These are phyloP conservation scores for Clarias magur DNA, from an alignment of 2,113 vertebrate species.

Conservation along the genomic window DNA sequence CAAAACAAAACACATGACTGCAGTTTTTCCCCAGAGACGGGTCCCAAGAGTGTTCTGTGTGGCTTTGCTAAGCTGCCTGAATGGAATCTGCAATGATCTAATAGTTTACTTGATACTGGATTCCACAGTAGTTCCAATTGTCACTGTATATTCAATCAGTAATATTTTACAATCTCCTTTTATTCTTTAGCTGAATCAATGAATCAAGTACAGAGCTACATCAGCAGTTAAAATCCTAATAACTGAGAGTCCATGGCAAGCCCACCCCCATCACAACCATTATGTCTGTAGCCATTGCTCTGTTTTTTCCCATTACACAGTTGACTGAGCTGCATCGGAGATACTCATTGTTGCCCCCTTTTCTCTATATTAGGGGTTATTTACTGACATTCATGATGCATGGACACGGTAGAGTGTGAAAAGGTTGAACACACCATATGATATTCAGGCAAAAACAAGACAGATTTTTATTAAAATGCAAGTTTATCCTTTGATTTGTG, in stretches of 20 bases:
- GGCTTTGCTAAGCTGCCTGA: not conserved
- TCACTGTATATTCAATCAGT: not conserved
- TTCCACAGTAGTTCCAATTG: not conserved
- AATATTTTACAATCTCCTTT: not conserved
- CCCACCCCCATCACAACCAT: conserved; percentile 45
- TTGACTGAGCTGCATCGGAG: conserved; percentile 76
- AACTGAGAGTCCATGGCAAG: not conserved
- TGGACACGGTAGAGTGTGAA: not conserved
- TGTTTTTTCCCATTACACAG: conserved; percentile 91
- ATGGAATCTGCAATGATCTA: not conserved
- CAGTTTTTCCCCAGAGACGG: conserved; percentile 4
- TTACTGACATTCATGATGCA: conserved; percentile 39
- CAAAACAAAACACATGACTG: conserved; percentile 10
- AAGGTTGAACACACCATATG: not conserved
- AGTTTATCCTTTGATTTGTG: not conserved
- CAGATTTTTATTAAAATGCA: not conserved
- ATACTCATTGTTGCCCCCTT: conserved; percentile 31
- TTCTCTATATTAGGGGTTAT: conserved; percentile 53
- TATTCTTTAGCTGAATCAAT: not conserved
- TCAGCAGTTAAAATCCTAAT: conserved; percentile 43
- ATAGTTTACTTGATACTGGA: not conserved
- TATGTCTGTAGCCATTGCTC: conserved; percentile 68
- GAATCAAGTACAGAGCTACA: not conserved
- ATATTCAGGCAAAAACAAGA: not conserved
- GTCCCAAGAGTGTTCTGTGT: conserved; percentile 10